phyloP scores from a whole-genome alignment of 2,888 invertebrate species.

The Amiota communis region DNA sequence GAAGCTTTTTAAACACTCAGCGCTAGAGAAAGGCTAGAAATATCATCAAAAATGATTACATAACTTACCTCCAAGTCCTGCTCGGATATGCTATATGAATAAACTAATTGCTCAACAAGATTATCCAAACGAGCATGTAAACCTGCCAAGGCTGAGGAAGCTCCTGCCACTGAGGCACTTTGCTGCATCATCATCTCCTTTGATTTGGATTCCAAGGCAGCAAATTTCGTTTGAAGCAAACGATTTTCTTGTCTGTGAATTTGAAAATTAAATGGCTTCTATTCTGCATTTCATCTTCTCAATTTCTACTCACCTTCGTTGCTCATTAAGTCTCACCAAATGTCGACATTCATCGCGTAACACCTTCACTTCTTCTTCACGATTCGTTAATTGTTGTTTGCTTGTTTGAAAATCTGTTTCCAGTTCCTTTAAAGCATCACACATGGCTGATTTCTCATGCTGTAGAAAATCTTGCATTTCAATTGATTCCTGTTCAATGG shows the following conservation, averaged over 20 bases:
- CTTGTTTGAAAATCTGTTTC: slow-evolving; percentile 74
- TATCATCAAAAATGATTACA: neutral
- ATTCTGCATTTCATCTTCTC: neutral
- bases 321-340: slow-evolving; percentile 85
- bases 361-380: slow-evolving; percentile 76
- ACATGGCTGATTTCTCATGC: slow-evolving; percentile 86
- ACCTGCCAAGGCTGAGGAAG: slow-evolving; percentile 80
- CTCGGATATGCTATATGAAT: slow-evolving; percentile 83
- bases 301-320: slow-evolving; percentile 76
- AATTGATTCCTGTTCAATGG: slow-evolving; percentile 84
- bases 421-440: slow-evolving; percentile 85
- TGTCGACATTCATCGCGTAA: slow-evolving; percentile 86
- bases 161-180: slow-evolving; percentile 81
- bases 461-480: slow-evolving; percentile 92
- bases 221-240: slow-evolving; percentile 79
- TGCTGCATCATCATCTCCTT: slow-evolving; percentile 80
- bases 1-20: neutral
- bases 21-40: neutral
- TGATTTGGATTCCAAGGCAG: slow-evolving; percentile 78
- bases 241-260: slow-evolving; percentile 78
- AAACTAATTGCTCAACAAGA: slow-evolving; percentile 82
- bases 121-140: slow-evolving; percentile 81
- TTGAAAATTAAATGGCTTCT: neutral
- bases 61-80: slow-evolving; percentile 80
- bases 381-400: slow-evolving; percentile 73